Conservation (phyloP, 37 sponge, comb jelly and placozoan species). For the Crambe crambe region DNA sequence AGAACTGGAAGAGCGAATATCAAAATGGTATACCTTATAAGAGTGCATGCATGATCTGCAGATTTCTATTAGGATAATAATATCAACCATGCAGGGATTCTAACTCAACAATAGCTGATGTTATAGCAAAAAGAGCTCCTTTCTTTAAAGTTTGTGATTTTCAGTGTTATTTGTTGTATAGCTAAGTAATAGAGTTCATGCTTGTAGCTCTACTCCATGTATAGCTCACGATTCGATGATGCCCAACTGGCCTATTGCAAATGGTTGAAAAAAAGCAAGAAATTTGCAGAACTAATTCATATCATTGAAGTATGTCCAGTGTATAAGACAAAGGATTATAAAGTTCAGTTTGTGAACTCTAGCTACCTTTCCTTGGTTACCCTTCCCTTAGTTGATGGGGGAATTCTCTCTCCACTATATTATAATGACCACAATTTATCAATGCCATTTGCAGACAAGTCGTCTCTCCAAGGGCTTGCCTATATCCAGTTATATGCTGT, state of each 20-base stretch:
- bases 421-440: too few species aligned
- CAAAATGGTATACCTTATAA: constrained; percentile 38
- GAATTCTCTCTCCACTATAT: too few species aligned
- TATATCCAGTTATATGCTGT: constrained; percentile 72
- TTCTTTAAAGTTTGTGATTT: constrained; percentile 66
- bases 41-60: too few species aligned
- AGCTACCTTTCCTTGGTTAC: too few species aligned
- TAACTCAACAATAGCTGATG: constrained; percentile 61
- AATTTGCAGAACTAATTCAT: constrained; percentile 56
- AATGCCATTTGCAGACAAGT: constrained; percentile 40
- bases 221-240: constrained; percentile 51
- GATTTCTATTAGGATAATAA: not conserved
- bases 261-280: constrained; percentile 48
- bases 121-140: constrained; percentile 52
- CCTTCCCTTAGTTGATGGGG: too few species aligned
- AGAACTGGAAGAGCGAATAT: constrained; percentile 67
- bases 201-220: constrained; percentile 72
- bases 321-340: not conserved
- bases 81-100: constrained; percentile 35
- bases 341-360: too few species aligned
- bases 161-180: constrained; percentile 5
- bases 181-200: too few species aligned
- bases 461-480: constrained; percentile 63
- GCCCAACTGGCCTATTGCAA: constrained; percentile 53
- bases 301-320: constrained; percentile 41